phyloP scores from a whole-genome alignment of 2,888 invertebrate species.

The Limnephilus auricula region DNA sequence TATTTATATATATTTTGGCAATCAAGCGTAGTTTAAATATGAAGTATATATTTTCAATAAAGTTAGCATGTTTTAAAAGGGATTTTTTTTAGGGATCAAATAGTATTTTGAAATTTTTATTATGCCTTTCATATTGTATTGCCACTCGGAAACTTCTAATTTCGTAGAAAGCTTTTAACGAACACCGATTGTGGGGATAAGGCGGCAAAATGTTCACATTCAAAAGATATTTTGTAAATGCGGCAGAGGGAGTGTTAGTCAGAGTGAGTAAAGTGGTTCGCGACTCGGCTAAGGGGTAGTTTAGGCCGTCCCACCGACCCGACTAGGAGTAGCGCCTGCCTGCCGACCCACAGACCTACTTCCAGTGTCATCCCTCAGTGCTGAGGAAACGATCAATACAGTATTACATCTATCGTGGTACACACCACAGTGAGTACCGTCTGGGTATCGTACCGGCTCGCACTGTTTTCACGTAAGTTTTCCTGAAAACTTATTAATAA shows the following conservation, averaged over 20 bases:
- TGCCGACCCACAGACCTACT: conserved; percentile 22
- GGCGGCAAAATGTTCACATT: neutral
- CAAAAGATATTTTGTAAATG: neutral
- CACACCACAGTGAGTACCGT: conserved; percentile 2
- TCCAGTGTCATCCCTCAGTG: conserved; percentile 25
- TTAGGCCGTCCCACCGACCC: neutral
- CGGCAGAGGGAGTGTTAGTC: neutral
- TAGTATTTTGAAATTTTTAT: no score
- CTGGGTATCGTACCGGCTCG: conserved; percentile 28
- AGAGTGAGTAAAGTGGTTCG: neutral
- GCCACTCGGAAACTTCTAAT: neutral
- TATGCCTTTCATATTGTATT: no score
- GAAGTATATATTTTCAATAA: no score
- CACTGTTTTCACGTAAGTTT: conserved; percentile 31
- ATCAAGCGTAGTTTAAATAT: no score
- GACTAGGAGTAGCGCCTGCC: neutral
- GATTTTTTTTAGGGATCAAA: no score
- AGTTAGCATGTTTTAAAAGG: no score
- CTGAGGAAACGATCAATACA: conserved; percentile 18
- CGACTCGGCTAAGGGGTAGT: conserved; percentile 37
- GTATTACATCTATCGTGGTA: neutral
- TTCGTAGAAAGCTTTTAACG: neutral
- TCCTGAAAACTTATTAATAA: conserved; percentile 19
- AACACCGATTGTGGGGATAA: neutral
- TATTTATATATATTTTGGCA: no score